Base-by-base conservation (phyloP, 2,888 invertebrate species). In the Metacarcinus magister region DNA sequence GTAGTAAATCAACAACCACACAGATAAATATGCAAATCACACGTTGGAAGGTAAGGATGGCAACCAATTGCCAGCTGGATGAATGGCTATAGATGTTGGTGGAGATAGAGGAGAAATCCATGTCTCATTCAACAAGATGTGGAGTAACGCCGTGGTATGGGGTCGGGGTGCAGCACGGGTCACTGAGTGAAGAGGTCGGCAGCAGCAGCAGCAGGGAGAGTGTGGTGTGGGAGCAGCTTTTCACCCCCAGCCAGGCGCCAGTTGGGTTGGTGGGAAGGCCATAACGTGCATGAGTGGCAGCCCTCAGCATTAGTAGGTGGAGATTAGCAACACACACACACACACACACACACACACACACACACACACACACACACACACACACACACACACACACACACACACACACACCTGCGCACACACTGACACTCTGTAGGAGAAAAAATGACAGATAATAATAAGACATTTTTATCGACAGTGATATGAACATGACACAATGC, bases 351-450 rank as follows among this genome's bases (percentile, higher is more conserved):
- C 75, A 75, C 67, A 67, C 67, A 67, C 67, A 67, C 67, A 67
- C 67, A 67, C 67, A 67, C 67, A 67, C 67, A 67, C 67, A 67
- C 67, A n/a, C 67, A 67, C 67, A 67, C 67, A 32, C 60, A 93
- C 93, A 93, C 67, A 93, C 93, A 75, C 67, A 93, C 93, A 60
- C 93, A 60, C 75, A 60, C 93, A 60, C 93, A 60, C 93, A 60
- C 93, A 67, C 93, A 93, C 93, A 67, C 67, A 93, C 93, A 93
- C 93, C 48, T 44, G 23, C 43, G 54, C 93, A 93, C 75, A 67
- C 75, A 44, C 67, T 19, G 43, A 54, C 32, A 28, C 23, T 48
- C 19, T 19, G n/a, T 28, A 92, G 23, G 75, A 93, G 43, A 93
- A 39, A 93, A 3, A 93, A 43, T 28, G 32, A 92, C 23, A 92